Evolutionary conservation across 2,797 vertebrate species (phyloP).

Genomic region (Pristis pectinata): DNA sequence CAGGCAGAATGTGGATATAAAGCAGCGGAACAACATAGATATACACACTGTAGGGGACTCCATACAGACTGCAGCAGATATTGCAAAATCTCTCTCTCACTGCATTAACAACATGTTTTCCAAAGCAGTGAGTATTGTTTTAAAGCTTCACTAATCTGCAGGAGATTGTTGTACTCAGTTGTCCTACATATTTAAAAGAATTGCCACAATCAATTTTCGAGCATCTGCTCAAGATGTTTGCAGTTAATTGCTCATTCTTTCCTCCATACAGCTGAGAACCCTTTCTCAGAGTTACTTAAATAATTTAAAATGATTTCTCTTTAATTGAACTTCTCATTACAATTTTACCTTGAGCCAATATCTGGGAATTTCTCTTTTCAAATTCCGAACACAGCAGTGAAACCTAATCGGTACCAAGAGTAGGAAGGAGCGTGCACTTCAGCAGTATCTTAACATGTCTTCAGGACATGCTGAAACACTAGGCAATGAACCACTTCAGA

Average conservation of each 20-base stretch:
- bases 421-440: not conserved
- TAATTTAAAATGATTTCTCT: not conserved
- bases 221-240: not conserved
- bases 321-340: not conserved
- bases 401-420: not conserved
- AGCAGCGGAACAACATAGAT: too few relatives aligned
- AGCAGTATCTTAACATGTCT: not conserved
- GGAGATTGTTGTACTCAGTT: not conserved
- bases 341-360: not conserved
- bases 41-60: too few relatives aligned
- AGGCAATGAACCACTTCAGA: too few relatives aligned
- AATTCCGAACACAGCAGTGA: not conserved
- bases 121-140: not conserved
- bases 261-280: not conserved
- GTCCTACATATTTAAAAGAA: not conserved
- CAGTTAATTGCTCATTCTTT: not conserved
- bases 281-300: not conserved
- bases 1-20: not conserved
- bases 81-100: too few relatives aligned
- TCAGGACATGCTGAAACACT: not conserved
- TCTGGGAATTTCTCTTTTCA: not conserved
- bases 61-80: too few relatives aligned
- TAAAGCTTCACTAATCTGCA: not conserved
- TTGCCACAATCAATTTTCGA: not conserved
- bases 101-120: not conserved